Evolutionary conservation across 2,888 invertebrate species (phyloP).

Genomic region (Chrysina gloriosa): DNA sequence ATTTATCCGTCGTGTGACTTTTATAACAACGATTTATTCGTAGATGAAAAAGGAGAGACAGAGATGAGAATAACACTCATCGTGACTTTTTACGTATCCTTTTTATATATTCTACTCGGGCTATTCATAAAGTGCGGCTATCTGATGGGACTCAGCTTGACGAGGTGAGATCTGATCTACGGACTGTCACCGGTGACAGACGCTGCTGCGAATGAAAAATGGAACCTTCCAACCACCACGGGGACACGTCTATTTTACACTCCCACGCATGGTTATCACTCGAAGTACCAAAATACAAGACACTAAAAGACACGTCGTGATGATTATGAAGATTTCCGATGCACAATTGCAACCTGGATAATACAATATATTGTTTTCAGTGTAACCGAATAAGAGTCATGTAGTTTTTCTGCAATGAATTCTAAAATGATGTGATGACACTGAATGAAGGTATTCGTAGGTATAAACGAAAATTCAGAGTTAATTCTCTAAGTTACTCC

Average conservation of each 20-base stretch:
- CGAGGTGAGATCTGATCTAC: slow-evolving; percentile 59
- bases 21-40: slow-evolving; percentile 35
- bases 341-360: neutral
- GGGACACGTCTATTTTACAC: slow-evolving; percentile 47
- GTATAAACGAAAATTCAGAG: too few relatives aligned
- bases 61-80: slow-evolving; percentile 18
- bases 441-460: too few relatives aligned
- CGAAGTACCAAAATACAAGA: slow-evolving; percentile 38
- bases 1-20: slow-evolving; percentile 36
- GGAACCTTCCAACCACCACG: slow-evolving; percentile 53
- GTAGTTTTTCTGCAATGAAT: too few relatives aligned
- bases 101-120: slow-evolving; percentile 50
- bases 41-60: slow-evolving; percentile 31
- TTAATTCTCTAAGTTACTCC: too few relatives aligned
- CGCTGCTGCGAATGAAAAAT: slow-evolving; percentile 61
- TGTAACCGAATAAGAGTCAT: too few relatives aligned
- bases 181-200: slow-evolving; percentile 60
- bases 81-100: slow-evolving; percentile 47
- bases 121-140: slow-evolving; percentile 52
- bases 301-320: slow-evolving; percentile 21
- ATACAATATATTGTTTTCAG: neutral
- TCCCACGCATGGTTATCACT: slow-evolving; percentile 42
- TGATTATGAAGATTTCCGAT: slow-evolving; percentile 14
- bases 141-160: slow-evolving; percentile 53
- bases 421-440: too few relatives aligned